Conservation (phyloP, 1,140 invertebrate species). For the Zaprionus capensis region DNA sequence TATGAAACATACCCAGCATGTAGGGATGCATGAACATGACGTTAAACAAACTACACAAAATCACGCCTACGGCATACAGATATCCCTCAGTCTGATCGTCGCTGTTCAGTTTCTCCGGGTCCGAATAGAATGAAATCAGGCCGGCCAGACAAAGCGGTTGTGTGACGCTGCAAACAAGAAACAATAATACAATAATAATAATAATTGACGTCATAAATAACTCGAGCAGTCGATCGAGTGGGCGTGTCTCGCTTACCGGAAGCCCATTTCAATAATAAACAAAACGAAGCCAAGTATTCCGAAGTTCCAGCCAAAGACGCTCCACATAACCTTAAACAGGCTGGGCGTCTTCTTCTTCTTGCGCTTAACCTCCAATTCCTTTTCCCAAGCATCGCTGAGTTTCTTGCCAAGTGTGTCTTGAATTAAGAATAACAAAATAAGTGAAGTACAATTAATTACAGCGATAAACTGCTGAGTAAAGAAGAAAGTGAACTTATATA, state of each 20-base stretch:
- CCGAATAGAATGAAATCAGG: conserved; percentile 89
- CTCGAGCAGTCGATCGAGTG: conserved; percentile 1
- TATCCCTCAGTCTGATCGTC: conserved; percentile 86
- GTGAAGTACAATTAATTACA: background rate
- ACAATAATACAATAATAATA: conserved; percentile 39
- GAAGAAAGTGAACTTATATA: background rate
- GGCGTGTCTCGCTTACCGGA: conserved; percentile 67
- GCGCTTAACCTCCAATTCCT: conserved; percentile 70
- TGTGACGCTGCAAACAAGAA: conserved; percentile 86
- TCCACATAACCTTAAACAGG: conserved; percentile 66
- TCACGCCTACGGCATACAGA: conserved; percentile 88
- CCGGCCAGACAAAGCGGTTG: conserved; percentile 90
- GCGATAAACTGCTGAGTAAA: background rate
- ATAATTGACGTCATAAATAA: conserved; percentile 59
- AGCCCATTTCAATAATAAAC: conserved; percentile 77
- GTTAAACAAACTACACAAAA: conserved; percentile 89
- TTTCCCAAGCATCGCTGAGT: conserved; percentile 75
- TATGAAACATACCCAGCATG: conserved; percentile 90
- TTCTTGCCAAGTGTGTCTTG: conserved; percentile 70
- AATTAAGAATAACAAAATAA: background rate
- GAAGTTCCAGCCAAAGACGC: conserved; percentile 76
- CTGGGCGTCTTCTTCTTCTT: conserved; percentile 77
- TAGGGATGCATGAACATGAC: conserved; percentile 91
- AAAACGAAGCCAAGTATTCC: conserved; percentile 67
- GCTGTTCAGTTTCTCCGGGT: conserved; percentile 84